phyloP scores from a whole-genome alignment of 2,888 invertebrate species.

The Hirtodrosophila cameraria region DNA sequence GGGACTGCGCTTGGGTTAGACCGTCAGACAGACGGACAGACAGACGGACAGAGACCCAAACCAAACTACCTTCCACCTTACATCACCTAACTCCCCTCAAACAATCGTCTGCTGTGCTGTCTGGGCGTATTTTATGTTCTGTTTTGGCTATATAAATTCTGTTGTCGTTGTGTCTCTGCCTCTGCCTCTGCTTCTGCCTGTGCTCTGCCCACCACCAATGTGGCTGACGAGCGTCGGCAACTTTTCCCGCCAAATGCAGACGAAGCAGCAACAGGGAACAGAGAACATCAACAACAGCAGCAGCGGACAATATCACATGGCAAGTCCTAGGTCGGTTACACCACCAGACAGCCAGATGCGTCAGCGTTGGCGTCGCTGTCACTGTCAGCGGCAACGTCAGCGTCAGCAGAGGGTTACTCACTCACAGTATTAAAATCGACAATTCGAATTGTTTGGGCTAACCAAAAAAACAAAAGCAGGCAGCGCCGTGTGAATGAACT shows the following conservation, averaged over 20 bases:
- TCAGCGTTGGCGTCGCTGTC: background rate
- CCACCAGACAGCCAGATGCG: constrained; percentile 46
- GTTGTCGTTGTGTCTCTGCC: constrained; percentile 39
- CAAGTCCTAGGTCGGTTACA: constrained; percentile 83
- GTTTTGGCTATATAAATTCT: constrained; percentile 71
- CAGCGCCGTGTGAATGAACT: constrained; percentile 79
- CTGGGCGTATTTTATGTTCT: constrained; percentile 59
- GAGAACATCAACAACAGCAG: constrained; percentile 29
- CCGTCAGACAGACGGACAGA: constrained; percentile 13
- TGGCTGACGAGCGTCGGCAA: constrained; percentile 27
- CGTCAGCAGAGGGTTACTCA: constrained; percentile 45
- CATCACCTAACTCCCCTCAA: background rate
- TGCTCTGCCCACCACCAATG: constrained; percentile 52
- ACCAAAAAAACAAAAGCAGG: constrained; percentile 38
- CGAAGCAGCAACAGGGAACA: constrained; percentile 40
- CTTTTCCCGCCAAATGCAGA: constrained; percentile 79
- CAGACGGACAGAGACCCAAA: constrained; percentile 1
- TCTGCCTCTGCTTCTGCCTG: too few relatives aligned
- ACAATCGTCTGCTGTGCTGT: constrained; percentile 29
- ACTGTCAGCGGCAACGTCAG: constrained; percentile 2
- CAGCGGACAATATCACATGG: constrained; percentile 79
- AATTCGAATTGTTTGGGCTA: constrained; percentile 61
- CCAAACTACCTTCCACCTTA: constrained; percentile 1
- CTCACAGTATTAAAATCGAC: constrained; percentile 67
- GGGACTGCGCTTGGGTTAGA: constrained; percentile 52